Evolutionary conservation across 2,797 vertebrate genomes (phyloP), one percentile per base, ranked within the genome.

Genomic region (Pseudochromis fuscus): DNA sequence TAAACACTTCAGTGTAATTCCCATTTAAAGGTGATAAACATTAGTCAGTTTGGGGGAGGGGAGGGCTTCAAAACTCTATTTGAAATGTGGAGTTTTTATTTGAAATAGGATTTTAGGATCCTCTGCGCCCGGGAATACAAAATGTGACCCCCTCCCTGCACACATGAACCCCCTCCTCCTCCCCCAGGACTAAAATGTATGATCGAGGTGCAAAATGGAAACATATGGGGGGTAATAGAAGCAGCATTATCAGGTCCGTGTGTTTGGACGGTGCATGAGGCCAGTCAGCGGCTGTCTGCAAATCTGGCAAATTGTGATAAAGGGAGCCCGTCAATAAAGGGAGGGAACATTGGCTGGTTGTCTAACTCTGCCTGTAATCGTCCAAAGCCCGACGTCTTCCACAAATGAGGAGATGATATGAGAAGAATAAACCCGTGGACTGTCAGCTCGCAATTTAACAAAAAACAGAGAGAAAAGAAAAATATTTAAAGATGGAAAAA

Each of bases 221-320:
- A 83, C 83, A 86, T 81, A 79, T 89, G 73, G 64, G 57, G 70
- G 79, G 38, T 51, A 72, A 73, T 66, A 60, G 65, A 71, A 79
- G 81, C 75, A 78, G 72, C 75, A 75, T 82, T 84, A 83, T 88
- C 84, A 87, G 86, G 86, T 83, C 83, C 85, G 60, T 55, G 72
- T 42, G 69, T 77, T 53, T 70, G 83, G 38, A 53, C 67, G 78
- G 79, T 48, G n/a, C n/a, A n/a, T n/a, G 76, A 86, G 89, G 84
- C 83, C 90, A 91, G 82, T 72, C 64, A 44, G 58, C 67, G 65
- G 44, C 77, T 86, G 79, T 86, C 87, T 81, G 53, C 77, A 89
- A 88, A 89, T 87, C 91, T 94, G 89, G 75, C 75, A 94, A 82
- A 79, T 64, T 86, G 82, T 90, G 91, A 93, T 93, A 92, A 94